Conservation (phyloP, 2,113 vertebrate species). For the Leucoraja erinaceus region DNA sequence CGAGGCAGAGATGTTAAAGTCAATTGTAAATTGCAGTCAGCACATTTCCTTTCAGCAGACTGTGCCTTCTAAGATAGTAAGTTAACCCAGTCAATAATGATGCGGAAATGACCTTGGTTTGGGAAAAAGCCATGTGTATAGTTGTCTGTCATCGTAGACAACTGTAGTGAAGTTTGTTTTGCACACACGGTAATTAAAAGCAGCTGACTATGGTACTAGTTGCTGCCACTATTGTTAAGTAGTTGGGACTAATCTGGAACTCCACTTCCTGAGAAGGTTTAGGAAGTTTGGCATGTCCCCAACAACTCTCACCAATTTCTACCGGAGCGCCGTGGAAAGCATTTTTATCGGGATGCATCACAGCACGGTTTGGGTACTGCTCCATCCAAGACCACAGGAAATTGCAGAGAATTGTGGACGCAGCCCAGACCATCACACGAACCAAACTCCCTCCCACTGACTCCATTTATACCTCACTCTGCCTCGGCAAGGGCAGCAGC, state of each 20-base stretch:
- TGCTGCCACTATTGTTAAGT: not conserved
- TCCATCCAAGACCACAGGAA: too few species aligned
- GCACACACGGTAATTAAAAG: not conserved
- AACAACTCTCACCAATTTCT: too few species aligned
- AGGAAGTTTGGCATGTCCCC: too few species aligned
- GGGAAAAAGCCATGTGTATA: not conserved
- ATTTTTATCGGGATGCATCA: too few species aligned
- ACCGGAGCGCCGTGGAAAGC: too few species aligned
- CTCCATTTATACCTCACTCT: too few species aligned
- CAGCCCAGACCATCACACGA: too few species aligned
- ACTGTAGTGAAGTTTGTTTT: not conserved
- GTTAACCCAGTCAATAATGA: not conserved
- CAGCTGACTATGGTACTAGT: not conserved
- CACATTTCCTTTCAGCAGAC: not conserved
- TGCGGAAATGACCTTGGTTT: not conserved
- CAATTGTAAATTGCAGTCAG: not conserved
- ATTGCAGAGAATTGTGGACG: too few species aligned
- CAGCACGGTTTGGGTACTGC: too few species aligned
- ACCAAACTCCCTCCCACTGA: too few species aligned
- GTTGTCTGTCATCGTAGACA: not conserved
- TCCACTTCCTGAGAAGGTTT: not conserved
- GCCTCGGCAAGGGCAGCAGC: too few species aligned
- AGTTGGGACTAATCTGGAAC: too few species aligned
- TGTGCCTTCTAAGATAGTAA: not conserved
- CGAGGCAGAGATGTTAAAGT: not conserved